Evolutionary conservation across 2,888 invertebrate genomes (phyloP).

Genomic region (Neelides folsomi): DNA sequence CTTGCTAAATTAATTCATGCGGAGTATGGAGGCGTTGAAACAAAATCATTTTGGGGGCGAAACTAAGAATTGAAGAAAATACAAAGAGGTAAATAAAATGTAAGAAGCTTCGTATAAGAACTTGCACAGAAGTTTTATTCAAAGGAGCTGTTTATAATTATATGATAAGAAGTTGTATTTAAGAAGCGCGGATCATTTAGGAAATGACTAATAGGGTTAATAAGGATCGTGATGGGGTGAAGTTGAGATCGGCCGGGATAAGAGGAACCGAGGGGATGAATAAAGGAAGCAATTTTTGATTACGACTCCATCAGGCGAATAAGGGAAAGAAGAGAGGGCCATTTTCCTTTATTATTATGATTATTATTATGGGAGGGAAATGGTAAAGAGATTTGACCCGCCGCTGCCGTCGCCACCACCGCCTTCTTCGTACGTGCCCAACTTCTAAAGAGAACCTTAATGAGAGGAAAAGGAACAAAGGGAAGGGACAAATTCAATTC

Average conservation of each 20-base stretch:
- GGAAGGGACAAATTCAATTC: slow-evolving; percentile 8
- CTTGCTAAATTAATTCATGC: background rate
- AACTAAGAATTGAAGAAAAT: slow-evolving; percentile 3
- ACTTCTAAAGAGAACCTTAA: background rate
- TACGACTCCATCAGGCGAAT: background rate
- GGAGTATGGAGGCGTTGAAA: background rate
- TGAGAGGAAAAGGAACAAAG: slow-evolving; percentile 2
- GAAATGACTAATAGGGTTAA: background rate
- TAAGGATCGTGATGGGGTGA: background rate
- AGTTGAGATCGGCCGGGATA: background rate
- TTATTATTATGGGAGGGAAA: slow-evolving; percentile 3
- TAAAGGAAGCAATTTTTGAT: no score
- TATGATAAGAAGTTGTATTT: no score
- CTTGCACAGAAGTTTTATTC: no score
- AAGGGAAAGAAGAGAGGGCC: slow-evolving; percentile 5
- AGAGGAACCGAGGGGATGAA: slow-evolving; percentile 4
- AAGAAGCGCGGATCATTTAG: background rate
- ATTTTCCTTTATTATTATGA: background rate
- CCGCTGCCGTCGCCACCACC: background rate
- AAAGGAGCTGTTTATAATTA: no score
- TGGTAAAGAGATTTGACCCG: slow-evolving; percentile 2
- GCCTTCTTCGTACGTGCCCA: background rate
- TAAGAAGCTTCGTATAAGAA: no score
- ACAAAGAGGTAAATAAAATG: no score
- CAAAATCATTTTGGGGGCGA: background rate